A percentile compares a stretch with the other conserved stretches of the same genome.
Evolutionary conservation across 2,888 invertebrate genomes (phyloP).

Genomic region (Apotomis turbidana): DNA sequence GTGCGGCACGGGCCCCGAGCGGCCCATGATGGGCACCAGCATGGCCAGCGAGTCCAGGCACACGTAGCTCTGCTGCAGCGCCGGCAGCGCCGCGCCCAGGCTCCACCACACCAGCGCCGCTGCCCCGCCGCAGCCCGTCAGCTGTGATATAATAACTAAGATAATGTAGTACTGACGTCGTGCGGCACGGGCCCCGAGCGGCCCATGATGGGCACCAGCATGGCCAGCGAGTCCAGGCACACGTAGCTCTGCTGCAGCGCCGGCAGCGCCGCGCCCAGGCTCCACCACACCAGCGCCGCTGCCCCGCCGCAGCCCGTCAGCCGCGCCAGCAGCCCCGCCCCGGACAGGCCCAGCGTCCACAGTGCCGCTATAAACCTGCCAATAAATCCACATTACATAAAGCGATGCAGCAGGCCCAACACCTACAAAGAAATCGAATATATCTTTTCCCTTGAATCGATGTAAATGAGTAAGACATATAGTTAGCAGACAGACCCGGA

Average conservation of each 20-base stretch:
- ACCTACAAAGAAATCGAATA: too few relatives aligned
- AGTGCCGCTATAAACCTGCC: constrained; percentile 12
- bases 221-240: constrained; percentile 86
- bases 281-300: constrained; percentile 70
- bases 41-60: constrained; percentile 87
- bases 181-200: constrained; percentile 88
- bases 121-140: constrained; percentile 83
- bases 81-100: constrained; percentile 73
- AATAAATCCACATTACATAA: too few relatives aligned
- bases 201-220: constrained; percentile 93
- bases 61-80: constrained; percentile 88
- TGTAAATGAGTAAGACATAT: too few relatives aligned
- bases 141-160: constrained; percentile 58
- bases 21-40: constrained; percentile 92
- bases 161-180: constrained; percentile 79
- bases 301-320: constrained; percentile 83
- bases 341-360: constrained; percentile 3
- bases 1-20: constrained; percentile 87
- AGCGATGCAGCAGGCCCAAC: too few relatives aligned
- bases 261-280: constrained; percentile 70
- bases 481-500: constrained; percentile 46
- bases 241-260: constrained; percentile 88
- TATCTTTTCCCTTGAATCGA: too few relatives aligned
- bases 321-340: constrained; percentile 79
- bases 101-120: constrained; percentile 65